Evolutionary conservation across 2,797 vertebrate species (phyloP).

Genomic region (Glossophaga mutica): DNA sequence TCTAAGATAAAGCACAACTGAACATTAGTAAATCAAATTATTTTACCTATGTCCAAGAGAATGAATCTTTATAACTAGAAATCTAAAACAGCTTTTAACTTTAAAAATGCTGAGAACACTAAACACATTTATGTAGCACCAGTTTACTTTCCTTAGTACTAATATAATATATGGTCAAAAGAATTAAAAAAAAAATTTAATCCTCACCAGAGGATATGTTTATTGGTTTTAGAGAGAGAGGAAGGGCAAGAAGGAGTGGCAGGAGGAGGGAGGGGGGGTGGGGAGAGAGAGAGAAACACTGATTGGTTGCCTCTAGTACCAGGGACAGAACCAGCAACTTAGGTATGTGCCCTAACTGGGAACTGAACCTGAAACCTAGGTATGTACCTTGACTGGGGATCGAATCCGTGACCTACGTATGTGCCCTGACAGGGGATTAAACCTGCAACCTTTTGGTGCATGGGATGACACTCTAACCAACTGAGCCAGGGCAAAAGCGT

Average conservation of each 20-base stretch:
- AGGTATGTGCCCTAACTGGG: too few species aligned
- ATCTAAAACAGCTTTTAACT: conserved; percentile 16
- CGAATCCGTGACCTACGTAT: background rate
- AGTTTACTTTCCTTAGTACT: conserved; percentile 21
- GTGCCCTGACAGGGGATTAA: background rate
- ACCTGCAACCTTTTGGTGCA: background rate
- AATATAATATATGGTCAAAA: background rate
- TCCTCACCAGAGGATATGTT: too few species aligned
- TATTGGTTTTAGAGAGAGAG: too few species aligned
- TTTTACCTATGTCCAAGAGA: conserved; percentile 7
- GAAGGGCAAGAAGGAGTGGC: too few species aligned
- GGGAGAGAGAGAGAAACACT: background rate
- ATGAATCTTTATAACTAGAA: background rate
- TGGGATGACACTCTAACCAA: background rate
- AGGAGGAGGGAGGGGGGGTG: too few species aligned
- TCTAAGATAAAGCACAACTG: conserved; percentile 7
- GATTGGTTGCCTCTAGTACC: background rate
- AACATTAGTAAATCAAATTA: conserved; percentile 1
- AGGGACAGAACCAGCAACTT: too few species aligned
- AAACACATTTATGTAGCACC: background rate
- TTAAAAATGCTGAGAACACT: conserved; percentile 38
- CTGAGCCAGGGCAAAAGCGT: background rate
- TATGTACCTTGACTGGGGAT: background rate
- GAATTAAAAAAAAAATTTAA: too few species aligned
- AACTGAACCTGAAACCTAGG: too few species aligned